phyloP scores from a whole-genome alignment of 1,140 invertebrate genomes.

The Wiebesia pumilae region DNA sequence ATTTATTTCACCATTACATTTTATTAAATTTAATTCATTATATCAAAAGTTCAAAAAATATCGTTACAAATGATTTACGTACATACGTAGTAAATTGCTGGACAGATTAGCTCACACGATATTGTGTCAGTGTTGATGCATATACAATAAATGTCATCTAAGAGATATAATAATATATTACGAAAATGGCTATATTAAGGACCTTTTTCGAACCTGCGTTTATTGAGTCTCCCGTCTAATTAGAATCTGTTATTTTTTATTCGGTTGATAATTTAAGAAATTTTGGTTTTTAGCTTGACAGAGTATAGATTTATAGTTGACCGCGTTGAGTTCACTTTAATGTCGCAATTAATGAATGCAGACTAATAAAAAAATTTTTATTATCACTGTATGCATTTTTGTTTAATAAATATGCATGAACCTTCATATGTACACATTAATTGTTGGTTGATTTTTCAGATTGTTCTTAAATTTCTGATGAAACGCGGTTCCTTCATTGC shows the following conservation, averaged over 20 bases:
- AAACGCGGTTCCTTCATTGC: no score
- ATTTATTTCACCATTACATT: no score
- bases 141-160: slow-evolving; percentile 45
- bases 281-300: not conserved
- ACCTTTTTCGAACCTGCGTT: slow-evolving; percentile 59
- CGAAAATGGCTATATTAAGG: slow-evolving; percentile 56
- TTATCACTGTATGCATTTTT: no score
- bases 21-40: no score
- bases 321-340: not conserved
- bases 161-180: slow-evolving; percentile 27
- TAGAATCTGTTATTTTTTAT: not conserved
- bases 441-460: not conserved
- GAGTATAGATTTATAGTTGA: not conserved
- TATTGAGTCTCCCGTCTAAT: slow-evolving; percentile 14
- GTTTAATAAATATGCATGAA: not conserved
- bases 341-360: not conserved
- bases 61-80: not conserved
- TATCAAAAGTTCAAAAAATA: no score
- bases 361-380: not conserved
- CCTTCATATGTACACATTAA: not conserved
- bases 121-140: slow-evolving; percentile 13
- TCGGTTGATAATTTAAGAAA: not conserved
- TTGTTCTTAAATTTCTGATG: not conserved
- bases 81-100: not conserved
- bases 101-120: not conserved